These are phyloP conservation scores for Sialis lutaria DNA, from an alignment of 2,888 invertebrate genomes.

Conservation along the genomic window DNA sequence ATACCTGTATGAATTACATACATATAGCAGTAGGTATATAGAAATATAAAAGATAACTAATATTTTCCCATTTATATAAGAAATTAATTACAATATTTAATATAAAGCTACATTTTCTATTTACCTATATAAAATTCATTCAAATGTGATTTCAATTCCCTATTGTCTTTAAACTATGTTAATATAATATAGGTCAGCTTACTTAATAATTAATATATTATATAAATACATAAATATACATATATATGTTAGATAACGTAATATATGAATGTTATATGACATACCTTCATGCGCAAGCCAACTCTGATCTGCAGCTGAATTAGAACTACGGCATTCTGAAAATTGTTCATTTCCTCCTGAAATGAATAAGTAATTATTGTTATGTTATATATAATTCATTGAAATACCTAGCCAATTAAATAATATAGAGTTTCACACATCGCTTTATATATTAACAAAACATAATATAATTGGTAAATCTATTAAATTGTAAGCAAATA, in stretches of 20 bases:
- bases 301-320: conserved; percentile 3
- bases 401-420: background rate
- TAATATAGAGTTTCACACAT: background rate
- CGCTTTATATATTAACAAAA: background rate
- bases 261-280: background rate
- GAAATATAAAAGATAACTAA: too few species aligned
- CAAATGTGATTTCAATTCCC: too few species aligned
- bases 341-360: background rate
- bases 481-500: too few species aligned
- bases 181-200: too few species aligned
- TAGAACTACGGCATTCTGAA: conserved; percentile 3
- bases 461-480: background rate
- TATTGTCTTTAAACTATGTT: too few species aligned
- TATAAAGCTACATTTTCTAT: too few species aligned
- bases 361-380: background rate
- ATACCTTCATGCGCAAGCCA: conserved; percentile 5
- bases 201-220: background rate
- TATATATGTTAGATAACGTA: background rate
- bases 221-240: background rate
- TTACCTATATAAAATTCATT: too few species aligned
- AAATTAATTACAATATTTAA: too few species aligned
- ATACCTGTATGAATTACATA: too few species aligned
- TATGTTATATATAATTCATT: too few species aligned
- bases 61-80: too few species aligned
- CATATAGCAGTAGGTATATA: too few species aligned